Base-by-base conservation (phyloP, 2,797 vertebrate genomes). In the Schizopygopsis malacanthus region DNA sequence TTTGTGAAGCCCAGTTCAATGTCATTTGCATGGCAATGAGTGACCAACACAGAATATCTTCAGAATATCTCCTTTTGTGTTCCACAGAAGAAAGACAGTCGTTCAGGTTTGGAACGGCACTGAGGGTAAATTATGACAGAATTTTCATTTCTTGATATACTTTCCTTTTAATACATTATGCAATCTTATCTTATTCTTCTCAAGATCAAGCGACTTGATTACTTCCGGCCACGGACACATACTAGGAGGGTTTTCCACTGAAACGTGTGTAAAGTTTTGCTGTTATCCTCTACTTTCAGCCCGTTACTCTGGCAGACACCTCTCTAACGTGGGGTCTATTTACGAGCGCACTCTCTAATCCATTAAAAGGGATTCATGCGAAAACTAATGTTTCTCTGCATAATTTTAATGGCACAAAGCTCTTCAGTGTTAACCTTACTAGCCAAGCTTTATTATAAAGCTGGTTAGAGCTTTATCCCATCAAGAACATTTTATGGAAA, bases 401-500 rank as follows among this genome's bases (percentile, higher is more conserved):
- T 90, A 89, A 93, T 92, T 95, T 93, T 95, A 94, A 96, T 92
- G 93, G 92, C 91, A 93, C 92, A 93, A 94, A 94, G 91, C 87
- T 92, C 93, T 94, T 91, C 90, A 90, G 93, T 92, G 93, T 96
- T 95, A 94, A 95, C 94, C 94, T 92, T 90, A 89, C 86, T 88
- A 90, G 91, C 89, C 93, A 92, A 92, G 93, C 93, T 94, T 94
- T 93, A 93, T 93, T 93, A 90, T 92, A 94, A 94, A 92, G 88
- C 94, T 76, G 85, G 86, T 81, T 83, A 79, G 82, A 79, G 79
- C 86, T 85, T 89, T 79, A 86, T 81, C 79, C 84, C 83, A 81
- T 87, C 77, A 87, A 87, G 85, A 85, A 85, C 50, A 81, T 85
- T 88, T 91, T 89, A 90, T 90, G 83, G 85, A 91, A 90, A 91